Percentiles rank a stretch among this genome's conserved stretches.
Conservation (phyloP, 2,888 invertebrate genomes). For the Pecten maximus region DNA sequence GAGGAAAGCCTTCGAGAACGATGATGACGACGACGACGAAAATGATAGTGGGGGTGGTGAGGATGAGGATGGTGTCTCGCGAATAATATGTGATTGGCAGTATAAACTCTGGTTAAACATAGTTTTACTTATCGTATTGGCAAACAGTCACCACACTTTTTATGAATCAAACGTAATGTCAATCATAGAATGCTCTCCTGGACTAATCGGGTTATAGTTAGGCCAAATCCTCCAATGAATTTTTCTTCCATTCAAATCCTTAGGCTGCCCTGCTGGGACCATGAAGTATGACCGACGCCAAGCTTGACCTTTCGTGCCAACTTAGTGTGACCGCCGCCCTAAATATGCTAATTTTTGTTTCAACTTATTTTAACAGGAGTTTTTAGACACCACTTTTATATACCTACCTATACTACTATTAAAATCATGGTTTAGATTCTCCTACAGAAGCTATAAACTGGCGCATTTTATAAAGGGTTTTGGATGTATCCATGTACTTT, state of each 20-base stretch:
- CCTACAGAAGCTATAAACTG: background rate
- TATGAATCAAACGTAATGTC: background rate
- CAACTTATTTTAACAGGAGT: background rate
- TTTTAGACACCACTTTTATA: background rate
- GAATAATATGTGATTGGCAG: background rate
- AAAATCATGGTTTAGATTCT: background rate
- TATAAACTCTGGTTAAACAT: background rate
- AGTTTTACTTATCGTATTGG: background rate
- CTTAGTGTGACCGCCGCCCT: background rate
- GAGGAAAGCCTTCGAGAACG: too few relatives aligned
- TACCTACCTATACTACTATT: background rate
- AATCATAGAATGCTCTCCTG: background rate
- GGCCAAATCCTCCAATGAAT: background rate
- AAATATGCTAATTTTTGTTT: conserved; percentile 28
- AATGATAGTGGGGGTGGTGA: too few relatives aligned
- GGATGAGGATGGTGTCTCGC: background rate
- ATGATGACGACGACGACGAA: too few relatives aligned
- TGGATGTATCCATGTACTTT: background rate
- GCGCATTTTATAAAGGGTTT: background rate
- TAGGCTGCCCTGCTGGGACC: background rate
- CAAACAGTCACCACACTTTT: background rate
- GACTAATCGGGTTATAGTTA: background rate
- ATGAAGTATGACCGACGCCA: background rate
- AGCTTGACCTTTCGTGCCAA: background rate
- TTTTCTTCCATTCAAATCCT: background rate